Conservation (phyloP, 2,888 invertebrate genomes). For the Rhimphoctona megacephalus region DNA sequence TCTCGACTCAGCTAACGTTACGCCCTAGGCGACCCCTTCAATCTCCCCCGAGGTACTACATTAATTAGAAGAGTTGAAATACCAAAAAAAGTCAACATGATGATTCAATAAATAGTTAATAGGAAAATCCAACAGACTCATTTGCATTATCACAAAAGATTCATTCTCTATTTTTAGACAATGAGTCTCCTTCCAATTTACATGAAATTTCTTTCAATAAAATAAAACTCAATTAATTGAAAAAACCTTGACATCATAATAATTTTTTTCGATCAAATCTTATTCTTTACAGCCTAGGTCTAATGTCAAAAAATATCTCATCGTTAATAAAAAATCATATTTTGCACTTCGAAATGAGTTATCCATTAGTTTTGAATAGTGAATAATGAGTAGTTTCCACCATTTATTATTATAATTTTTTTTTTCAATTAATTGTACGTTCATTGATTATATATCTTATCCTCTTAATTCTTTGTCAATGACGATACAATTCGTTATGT, state of each 20-base stretch:
- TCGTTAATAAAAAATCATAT: no score
- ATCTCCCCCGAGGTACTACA: not conserved
- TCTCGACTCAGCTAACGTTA: conserved; percentile 46
- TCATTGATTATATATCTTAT: no score
- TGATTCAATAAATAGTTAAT: conserved; percentile 29
- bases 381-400: no score
- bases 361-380: no score
- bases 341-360: no score
- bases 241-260: not conserved
- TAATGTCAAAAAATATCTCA: no score
- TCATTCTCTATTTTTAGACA: not conserved
- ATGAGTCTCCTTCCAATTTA: not conserved
- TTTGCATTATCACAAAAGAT: conserved; percentile 2
- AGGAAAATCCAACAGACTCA: not conserved
- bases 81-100: not conserved
- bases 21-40: conserved; percentile 11
- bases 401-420: no score
- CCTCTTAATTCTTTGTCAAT: no score
- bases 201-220: not conserved
- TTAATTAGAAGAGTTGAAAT: conserved; percentile 35
- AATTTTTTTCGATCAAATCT: not conserved
- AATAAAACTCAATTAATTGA: not conserved
- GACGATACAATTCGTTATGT: no score
- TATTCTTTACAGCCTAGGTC: no score
- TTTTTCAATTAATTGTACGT: no score